These are phyloP conservation scores for Platynereis dumerilii DNA, from an alignment of 2,888 invertebrate species.

Conservation along the genomic window DNA sequence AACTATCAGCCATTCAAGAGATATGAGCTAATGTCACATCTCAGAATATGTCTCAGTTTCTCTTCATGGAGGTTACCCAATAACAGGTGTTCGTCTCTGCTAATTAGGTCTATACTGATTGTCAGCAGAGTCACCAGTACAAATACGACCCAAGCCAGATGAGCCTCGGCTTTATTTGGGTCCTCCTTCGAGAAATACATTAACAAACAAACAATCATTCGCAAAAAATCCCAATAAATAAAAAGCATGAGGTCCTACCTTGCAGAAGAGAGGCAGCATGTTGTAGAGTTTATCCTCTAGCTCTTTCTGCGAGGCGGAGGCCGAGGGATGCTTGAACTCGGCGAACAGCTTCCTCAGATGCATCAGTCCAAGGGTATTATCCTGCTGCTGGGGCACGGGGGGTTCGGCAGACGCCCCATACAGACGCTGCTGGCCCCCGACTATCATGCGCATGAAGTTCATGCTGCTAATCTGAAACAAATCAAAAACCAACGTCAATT, in stretches of 20 bases:
- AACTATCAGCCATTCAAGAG: too few relatives aligned
- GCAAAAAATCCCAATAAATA: not conserved
- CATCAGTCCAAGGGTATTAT: conserved; percentile 87
- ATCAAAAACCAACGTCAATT: too few relatives aligned
- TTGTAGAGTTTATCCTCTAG: conserved; percentile 90
- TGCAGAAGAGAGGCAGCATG: conserved; percentile 97
- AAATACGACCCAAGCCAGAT: too few relatives aligned
- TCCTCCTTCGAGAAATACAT: too few relatives aligned
- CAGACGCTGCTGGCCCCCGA: conserved; percentile 19
- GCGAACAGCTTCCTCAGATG: conserved; percentile 95
- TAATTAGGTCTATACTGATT: too few relatives aligned
- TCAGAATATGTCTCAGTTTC: too few relatives aligned
- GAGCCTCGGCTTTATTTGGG: too few relatives aligned
- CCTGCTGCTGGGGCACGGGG: conserved; percentile 37
- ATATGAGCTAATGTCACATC: too few relatives aligned
- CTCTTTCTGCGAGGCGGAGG: conserved; percentile 53
- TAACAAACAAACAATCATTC: not conserved
- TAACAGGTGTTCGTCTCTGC: too few relatives aligned
- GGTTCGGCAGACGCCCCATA: conserved; percentile 23
- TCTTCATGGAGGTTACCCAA: too few relatives aligned
- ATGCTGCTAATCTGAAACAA: conserved; percentile 13
- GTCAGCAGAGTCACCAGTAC: too few relatives aligned
- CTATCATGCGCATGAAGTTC: conserved; percentile 34
- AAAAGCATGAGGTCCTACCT: conserved; percentile 72
- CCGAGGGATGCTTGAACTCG: conserved; percentile 87